Conservation (phyloP, 2,888 invertebrate species). For the Stenichneumon culpator region DNA sequence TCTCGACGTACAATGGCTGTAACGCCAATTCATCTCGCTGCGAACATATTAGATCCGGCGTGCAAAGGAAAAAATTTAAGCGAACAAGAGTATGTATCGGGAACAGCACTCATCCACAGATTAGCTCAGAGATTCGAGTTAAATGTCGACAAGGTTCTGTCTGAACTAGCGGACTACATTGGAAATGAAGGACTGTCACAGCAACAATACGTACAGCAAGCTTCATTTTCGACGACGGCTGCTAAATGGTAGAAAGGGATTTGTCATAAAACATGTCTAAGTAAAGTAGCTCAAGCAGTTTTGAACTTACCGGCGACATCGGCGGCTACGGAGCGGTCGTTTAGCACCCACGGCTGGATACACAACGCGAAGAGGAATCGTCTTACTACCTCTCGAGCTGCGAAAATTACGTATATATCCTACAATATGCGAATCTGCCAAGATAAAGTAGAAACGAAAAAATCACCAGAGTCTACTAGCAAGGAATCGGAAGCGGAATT, state of each 20-base stretch:
- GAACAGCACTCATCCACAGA: background rate
- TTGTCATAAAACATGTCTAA: slow-evolving; percentile 64
- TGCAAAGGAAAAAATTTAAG: background rate
- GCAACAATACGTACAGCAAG: slow-evolving; percentile 6
- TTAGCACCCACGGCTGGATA: slow-evolving; percentile 73
- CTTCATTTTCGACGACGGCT: background rate
- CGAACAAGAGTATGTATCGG: background rate
- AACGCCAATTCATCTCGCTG: slow-evolving; percentile 1
- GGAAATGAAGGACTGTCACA: slow-evolving; percentile 13
- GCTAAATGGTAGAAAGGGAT: slow-evolving; percentile 70
- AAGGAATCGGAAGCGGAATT: background rate
- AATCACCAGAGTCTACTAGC: background rate
- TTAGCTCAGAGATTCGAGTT: slow-evolving; percentile 6
- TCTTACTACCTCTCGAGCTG: slow-evolving; percentile 68
- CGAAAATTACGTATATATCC: slow-evolving; percentile 67
- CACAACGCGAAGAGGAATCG: slow-evolving; percentile 73
- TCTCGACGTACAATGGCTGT: slow-evolving; percentile 39
- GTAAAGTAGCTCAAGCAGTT: slow-evolving; percentile 68
- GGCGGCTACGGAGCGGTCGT: slow-evolving; percentile 74
- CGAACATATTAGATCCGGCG: slow-evolving; percentile 3
- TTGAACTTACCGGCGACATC: slow-evolving; percentile 70
- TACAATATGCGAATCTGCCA: slow-evolving; percentile 48
- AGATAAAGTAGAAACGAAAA: background rate
- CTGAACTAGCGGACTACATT: slow-evolving; percentile 29
- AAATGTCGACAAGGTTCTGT: background rate